phyloP scores from a whole-genome alignment of 2,888 invertebrate species.

The Lepidocyrtoides sp. region DNA sequence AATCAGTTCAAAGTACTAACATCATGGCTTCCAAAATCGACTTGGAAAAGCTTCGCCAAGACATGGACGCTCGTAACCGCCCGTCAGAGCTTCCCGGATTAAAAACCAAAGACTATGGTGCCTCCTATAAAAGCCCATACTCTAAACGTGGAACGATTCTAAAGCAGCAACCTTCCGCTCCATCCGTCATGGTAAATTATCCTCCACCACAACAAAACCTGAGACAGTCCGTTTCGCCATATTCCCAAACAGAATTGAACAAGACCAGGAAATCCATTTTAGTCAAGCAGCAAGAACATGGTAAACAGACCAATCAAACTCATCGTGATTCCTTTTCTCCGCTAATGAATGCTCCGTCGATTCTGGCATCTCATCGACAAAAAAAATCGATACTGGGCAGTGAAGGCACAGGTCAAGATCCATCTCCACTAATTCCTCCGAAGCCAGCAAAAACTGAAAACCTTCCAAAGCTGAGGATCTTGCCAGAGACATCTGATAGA shows the following conservation, averaged over 20 bases:
- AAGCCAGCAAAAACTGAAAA: background rate
- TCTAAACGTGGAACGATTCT: background rate
- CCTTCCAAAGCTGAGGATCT: background rate
- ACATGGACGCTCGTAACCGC: background rate
- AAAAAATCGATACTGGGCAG: background rate
- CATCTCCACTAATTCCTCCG: background rate
- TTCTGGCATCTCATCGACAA: background rate
- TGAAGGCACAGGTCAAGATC: background rate
- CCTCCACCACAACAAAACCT: background rate
- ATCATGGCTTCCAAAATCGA: background rate
- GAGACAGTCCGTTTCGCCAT: background rate
- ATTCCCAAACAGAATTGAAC: background rate
- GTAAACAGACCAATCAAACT: background rate
- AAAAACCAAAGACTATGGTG: background rate
- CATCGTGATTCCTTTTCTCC: background rate
- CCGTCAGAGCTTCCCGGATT: background rate
- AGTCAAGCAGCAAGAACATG: background rate
- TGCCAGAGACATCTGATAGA: background rate
- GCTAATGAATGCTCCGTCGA: background rate
- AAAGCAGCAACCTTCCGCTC: background rate
- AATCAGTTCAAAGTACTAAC: too few species aligned
- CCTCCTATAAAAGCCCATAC: slow-evolving; percentile 1
- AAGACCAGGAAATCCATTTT: background rate
- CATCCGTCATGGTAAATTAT: background rate
- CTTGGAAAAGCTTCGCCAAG: background rate